Conservation (phyloP, 1,140 invertebrate genomes). For the Lepidurus couesii region DNA sequence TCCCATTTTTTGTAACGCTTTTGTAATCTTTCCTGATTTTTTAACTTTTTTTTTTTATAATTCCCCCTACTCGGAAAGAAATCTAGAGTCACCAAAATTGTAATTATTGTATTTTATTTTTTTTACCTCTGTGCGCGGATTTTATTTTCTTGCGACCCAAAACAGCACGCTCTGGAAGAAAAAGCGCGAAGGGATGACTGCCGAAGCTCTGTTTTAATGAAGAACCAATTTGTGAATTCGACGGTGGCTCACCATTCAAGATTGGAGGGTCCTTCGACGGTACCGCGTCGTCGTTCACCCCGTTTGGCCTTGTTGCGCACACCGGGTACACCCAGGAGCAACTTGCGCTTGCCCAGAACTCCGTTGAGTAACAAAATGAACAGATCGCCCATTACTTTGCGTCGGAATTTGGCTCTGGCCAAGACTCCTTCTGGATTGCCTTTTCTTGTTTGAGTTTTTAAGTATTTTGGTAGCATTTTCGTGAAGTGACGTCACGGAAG, state of each 20-base stretch:
- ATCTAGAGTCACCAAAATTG: too few relatives aligned
- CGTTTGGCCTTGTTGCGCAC: constrained; percentile 21
- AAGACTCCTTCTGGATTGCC: neutral
- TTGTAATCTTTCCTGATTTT: neutral
- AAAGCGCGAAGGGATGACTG: constrained; percentile 26
- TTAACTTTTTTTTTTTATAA: too few relatives aligned
- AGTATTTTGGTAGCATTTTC: too few relatives aligned
- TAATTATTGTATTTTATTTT: neutral
- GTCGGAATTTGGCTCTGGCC: constrained; percentile 3
- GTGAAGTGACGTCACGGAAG: too few relatives aligned
- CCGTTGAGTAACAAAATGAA: neutral
- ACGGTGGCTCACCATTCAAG: neutral
- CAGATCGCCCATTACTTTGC: neutral
- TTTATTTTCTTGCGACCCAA: neutral
- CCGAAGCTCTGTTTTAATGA: constrained; percentile 13
- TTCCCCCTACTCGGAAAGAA: too few relatives aligned
- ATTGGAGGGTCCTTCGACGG: neutral
- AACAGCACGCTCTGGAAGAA: neutral
- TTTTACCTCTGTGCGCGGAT: neutral
- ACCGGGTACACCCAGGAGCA: constrained; percentile 4
- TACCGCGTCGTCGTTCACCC: constrained; percentile 16
- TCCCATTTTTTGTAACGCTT: neutral
- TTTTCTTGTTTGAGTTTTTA: neutral
- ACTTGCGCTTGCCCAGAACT: neutral
- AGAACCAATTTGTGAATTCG: neutral